Conservation (phyloP, 1,140 invertebrate genomes). For the Asbolus verrucosus region DNA sequence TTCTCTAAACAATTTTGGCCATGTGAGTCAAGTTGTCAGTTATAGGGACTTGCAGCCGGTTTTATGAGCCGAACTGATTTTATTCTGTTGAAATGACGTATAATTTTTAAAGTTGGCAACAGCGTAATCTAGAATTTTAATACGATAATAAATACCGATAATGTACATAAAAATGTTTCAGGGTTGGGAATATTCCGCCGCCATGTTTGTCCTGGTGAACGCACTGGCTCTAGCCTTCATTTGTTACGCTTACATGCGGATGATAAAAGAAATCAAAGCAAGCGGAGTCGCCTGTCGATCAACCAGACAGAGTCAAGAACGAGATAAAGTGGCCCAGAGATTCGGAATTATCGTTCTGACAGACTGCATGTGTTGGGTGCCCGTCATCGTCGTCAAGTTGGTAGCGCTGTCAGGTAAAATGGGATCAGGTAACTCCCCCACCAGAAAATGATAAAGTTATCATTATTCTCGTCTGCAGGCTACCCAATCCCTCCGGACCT, state of each 20-base stretch:
- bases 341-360: constrained; percentile 72
- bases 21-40: too few species aligned
- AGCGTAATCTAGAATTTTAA: background rate
- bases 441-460: constrained; percentile 7
- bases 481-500: constrained; percentile 66
- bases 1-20: too few species aligned
- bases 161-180: constrained; percentile 57
- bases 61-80: too few species aligned
- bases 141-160: too few species aligned
- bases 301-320: constrained; percentile 69
- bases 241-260: constrained; percentile 69
- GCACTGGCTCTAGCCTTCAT: constrained; percentile 72
- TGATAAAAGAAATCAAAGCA: constrained; percentile 70
- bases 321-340: constrained; percentile 68
- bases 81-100: too few species aligned
- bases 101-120: too few species aligned
- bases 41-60: too few species aligned
- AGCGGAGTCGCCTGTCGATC: constrained; percentile 70
- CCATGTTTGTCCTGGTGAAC: constrained; percentile 71
- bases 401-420: constrained; percentile 69
- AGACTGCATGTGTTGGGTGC: constrained; percentile 75
- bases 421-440: background rate
- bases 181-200: constrained; percentile 75
- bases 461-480: constrained; percentile 58
- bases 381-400: constrained; percentile 72